A percentile compares a stretch with the other conserved stretches of the same genome.
These are phyloP conservation scores for Sphaerophoria taeniata DNA, from an alignment of 2,888 invertebrate species.

Conservation along the genomic window DNA sequence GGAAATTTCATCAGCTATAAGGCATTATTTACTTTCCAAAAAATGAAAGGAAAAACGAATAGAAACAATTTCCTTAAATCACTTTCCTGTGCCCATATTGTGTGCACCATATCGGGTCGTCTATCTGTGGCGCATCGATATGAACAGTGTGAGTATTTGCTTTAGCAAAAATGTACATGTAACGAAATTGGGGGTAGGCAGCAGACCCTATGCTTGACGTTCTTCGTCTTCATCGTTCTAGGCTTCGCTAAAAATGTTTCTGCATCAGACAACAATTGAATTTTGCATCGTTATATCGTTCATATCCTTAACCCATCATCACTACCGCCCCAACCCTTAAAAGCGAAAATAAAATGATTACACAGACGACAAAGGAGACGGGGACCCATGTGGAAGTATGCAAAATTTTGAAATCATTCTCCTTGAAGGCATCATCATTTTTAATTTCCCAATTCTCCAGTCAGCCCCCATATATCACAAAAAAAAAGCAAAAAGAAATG, in stretches of 20 bases:
- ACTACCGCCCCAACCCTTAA: slow-evolving; percentile 7
- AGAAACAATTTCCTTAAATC: slow-evolving; percentile 81
- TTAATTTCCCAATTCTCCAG: slow-evolving; percentile 69
- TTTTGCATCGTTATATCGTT: slow-evolving; percentile 68
- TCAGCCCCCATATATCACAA: slow-evolving; percentile 6
- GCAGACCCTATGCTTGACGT: slow-evolving; percentile 7
- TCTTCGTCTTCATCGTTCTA: slow-evolving; percentile 14
- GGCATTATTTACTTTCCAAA: slow-evolving; percentile 82
- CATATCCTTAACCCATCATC: slow-evolving; percentile 50
- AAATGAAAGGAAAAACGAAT: slow-evolving; percentile 42
- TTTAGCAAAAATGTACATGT: slow-evolving; percentile 32
- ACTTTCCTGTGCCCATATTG: slow-evolving; percentile 78
- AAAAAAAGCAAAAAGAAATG: slow-evolving; percentile 8
- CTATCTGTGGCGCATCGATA: slow-evolving; percentile 55
- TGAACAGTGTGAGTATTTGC: slow-evolving; percentile 53
- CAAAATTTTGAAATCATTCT: slow-evolving; percentile 30
- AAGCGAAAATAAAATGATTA: slow-evolving; percentile 42
- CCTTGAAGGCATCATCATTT: slow-evolving; percentile 73
- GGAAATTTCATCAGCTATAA: slow-evolving; percentile 66
- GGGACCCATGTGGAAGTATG: slow-evolving; percentile 6
- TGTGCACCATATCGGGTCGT: slow-evolving; percentile 63
- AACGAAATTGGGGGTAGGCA: no score
- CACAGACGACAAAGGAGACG: slow-evolving; percentile 15
- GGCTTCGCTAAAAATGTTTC: no score
- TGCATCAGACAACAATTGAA: slow-evolving; percentile 71